phyloP scores from a whole-genome alignment of 2,888 invertebrate species.

The Callinectes sapidus region DNA sequence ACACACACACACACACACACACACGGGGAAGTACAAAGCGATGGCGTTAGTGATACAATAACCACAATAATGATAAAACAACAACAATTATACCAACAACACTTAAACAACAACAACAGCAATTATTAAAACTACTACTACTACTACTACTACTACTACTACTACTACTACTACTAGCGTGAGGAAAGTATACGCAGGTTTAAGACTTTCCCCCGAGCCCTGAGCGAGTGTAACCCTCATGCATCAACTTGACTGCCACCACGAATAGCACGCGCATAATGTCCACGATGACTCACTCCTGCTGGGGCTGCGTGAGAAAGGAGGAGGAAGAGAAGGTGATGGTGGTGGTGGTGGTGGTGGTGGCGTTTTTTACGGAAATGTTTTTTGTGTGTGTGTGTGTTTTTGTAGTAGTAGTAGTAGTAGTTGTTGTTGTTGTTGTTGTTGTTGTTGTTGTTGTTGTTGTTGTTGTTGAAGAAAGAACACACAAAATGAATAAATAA shows the following conservation, averaged over 20 bases:
- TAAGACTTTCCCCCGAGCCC: background rate
- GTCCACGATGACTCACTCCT: background rate
- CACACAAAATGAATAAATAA: background rate
- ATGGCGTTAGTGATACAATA: no score
- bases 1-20: no score
- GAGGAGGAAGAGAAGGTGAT: background rate
- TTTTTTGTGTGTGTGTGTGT: no score
- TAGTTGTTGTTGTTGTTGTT: no score
- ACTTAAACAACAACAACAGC: no score
- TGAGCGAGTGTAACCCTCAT: background rate
- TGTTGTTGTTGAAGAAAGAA: background rate
- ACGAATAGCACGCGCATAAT: slow-evolving; percentile 15
- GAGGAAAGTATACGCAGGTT: background rate
- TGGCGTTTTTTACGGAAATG: no score
- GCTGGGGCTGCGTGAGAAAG: background rate
- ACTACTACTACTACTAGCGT: background rate
- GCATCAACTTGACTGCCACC: background rate
- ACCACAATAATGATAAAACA: no score
- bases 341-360: no score
- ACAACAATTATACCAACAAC: no score
- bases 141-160: background rate
- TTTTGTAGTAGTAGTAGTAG: no score
- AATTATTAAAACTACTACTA: background rate
- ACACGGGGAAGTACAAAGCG: no score
- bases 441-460: no score